These are phyloP conservation scores for Oxyruncus cristatus DNA, from an alignment of 2,113 vertebrate genomes.

Conservation along the genomic window DNA sequence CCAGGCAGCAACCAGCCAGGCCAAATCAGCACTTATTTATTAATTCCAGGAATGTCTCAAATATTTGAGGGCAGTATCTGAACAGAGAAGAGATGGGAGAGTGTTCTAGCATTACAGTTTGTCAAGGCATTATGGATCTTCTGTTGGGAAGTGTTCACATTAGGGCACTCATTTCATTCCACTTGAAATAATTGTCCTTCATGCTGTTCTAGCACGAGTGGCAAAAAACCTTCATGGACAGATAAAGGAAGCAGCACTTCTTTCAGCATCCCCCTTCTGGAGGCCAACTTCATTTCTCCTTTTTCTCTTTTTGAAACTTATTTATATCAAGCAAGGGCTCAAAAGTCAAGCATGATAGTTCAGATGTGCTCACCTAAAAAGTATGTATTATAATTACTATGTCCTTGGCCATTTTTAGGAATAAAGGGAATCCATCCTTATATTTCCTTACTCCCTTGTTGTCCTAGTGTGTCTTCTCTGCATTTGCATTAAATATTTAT, in stretches of 20 bases:
- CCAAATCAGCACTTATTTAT: conserved; percentile 64
- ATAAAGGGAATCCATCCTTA: neutral
- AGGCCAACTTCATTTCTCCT: neutral
- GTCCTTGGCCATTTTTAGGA: neutral
- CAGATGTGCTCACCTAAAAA: neutral
- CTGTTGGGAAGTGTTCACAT: neutral
- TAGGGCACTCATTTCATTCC: conserved; percentile 2
- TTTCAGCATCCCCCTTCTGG: neutral
- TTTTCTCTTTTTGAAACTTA: neutral
- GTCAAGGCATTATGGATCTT: neutral
- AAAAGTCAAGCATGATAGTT: neutral
- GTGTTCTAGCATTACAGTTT: conserved; percentile 9
- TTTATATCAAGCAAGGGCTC: neutral
- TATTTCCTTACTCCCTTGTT: neutral
- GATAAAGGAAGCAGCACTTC: neutral
- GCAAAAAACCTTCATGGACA: neutral
- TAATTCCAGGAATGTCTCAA: conserved; percentile 71
- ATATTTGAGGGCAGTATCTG: conserved; percentile 63
- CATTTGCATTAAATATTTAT: neutral
- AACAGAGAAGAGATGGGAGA: conserved; percentile 20
- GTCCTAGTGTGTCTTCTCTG: neutral
- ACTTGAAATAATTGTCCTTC: conserved; percentile 8
- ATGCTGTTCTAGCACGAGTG: neutral
- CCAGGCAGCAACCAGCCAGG: conserved; percentile 59
- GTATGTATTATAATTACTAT: neutral